Evolutionary conservation across 2,888 invertebrate species (phyloP).

Genomic region (Malthinus flaveolus): DNA sequence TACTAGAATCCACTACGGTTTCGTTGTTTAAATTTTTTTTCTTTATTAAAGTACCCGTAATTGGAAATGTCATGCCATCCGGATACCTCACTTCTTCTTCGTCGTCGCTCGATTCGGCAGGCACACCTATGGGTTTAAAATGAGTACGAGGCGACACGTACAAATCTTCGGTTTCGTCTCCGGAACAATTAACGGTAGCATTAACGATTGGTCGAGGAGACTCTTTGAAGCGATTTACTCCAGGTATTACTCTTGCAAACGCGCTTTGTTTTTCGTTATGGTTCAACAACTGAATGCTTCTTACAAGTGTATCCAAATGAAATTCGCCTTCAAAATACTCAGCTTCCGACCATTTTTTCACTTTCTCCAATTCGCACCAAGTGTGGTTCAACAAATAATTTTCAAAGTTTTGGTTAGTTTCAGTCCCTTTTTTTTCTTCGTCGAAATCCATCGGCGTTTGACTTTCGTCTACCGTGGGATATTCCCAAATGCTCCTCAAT

Average conservation of each 20-base stretch:
- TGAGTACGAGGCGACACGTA: constrained; percentile 79
- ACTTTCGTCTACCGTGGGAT: neutral
- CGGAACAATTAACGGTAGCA: neutral
- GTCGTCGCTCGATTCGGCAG: constrained; percentile 50
- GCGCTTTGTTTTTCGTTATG: constrained; percentile 65
- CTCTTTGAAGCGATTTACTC: constrained; percentile 30
- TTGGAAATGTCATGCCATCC: constrained; percentile 76
- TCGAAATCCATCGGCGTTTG: too few relatives aligned
- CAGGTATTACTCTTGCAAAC: constrained; percentile 63
- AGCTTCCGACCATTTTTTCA: constrained; percentile 37
- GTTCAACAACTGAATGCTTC: constrained; percentile 60
- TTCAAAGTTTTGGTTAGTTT: constrained; percentile 2
- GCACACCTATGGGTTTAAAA: constrained; percentile 78
- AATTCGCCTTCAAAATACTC: constrained; percentile 42
- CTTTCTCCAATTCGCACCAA: constrained; percentile 10
- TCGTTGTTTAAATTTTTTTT: too few relatives aligned
- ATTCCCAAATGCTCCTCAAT: neutral
- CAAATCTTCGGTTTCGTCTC: constrained; percentile 48
- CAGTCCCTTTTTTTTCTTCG: too few relatives aligned
- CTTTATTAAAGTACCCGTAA: constrained; percentile 63
- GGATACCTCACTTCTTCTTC: constrained; percentile 57
- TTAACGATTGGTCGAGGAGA: constrained; percentile 17
- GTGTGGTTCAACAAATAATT: constrained; percentile 5
- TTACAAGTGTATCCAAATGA: constrained; percentile 34
- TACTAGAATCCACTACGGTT: too few relatives aligned